phyloP scores from a whole-genome alignment of 1,140 invertebrate genomes.

The Drosophila tristis region DNA sequence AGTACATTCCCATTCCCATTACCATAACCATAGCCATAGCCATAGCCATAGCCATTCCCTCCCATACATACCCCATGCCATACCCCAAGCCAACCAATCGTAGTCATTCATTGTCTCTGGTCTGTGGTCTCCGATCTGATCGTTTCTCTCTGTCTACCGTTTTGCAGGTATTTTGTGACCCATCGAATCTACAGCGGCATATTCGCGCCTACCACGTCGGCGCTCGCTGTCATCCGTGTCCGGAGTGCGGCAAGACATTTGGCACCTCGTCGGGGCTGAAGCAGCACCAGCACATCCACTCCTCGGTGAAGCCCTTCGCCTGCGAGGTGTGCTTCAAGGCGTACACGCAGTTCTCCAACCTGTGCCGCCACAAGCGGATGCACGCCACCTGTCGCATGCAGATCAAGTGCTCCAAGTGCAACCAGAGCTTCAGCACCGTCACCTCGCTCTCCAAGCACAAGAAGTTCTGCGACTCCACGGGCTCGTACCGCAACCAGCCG shows the following conservation, averaged over 20 bases:
- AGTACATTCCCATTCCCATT: not conserved
- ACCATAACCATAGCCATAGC: not conserved
- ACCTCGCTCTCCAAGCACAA: constrained; percentile 94
- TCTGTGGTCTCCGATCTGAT: constrained; percentile 14
- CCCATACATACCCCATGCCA: not conserved
- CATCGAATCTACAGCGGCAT: constrained; percentile 97
- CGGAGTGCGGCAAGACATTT: constrained; percentile 99
- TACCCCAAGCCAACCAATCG: constrained; percentile 23
- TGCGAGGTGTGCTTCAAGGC: constrained; percentile 96
- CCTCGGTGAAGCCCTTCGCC: constrained; percentile 98
- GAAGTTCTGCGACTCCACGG: constrained; percentile 91
- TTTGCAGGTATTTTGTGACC: constrained; percentile 95
- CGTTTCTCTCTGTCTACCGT: constrained; percentile 31
- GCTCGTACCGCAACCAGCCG: constrained; percentile 25
- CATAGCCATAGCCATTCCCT: not conserved
- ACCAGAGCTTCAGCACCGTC: constrained; percentile 94
- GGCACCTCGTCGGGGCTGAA: constrained; percentile 98
- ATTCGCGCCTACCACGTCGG: constrained; percentile 97
- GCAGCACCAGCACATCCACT: constrained; percentile 99
- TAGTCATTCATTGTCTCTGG: constrained; percentile 27
- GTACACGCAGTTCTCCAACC: constrained; percentile 99
- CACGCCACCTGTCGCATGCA: constrained; percentile 95
- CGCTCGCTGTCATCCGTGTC: constrained; percentile 96
- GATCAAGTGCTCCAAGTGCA: constrained; percentile 96
- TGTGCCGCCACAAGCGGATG: constrained; percentile 99